Evolutionary conservation across 1,140 invertebrate genomes (phyloP).

Genomic region (Caerostris extrusa): DNA sequence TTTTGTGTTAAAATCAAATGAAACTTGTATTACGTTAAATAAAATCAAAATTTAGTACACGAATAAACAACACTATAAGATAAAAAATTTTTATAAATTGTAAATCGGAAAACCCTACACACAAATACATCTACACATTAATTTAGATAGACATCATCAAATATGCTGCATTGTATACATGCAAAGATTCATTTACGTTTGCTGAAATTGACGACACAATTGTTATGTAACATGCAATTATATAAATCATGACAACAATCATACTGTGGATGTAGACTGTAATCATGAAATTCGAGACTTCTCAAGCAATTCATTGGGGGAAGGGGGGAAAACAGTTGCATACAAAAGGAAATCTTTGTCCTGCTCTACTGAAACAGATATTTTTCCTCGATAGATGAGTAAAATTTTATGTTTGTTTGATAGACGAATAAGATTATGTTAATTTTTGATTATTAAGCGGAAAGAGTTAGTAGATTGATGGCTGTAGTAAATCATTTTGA

Average conservation of each 20-base stretch:
- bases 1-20: no score
- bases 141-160: not conserved
- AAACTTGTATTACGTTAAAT: no score
- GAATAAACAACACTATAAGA: no score
- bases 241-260: slow-evolving; percentile 12
- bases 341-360: not conserved
- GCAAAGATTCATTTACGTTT: not conserved
- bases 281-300: not conserved
- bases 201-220: not conserved
- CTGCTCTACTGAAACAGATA: not conserved
- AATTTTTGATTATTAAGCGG: not conserved
- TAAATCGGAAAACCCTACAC: no score
- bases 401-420: not conserved
- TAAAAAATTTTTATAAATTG: no score
- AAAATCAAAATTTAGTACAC: no score
- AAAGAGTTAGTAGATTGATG: not conserved
- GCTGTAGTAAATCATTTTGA: not conserved
- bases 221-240: not conserved
- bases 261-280: not conserved
- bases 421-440: not conserved
- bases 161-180: not conserved
- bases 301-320: not conserved
- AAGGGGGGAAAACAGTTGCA: not conserved
- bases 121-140: not conserved
- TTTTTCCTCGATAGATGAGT: not conserved